Base-by-base conservation (phyloP, 2,797 vertebrate genomes). In the Falco biarmicus region DNA sequence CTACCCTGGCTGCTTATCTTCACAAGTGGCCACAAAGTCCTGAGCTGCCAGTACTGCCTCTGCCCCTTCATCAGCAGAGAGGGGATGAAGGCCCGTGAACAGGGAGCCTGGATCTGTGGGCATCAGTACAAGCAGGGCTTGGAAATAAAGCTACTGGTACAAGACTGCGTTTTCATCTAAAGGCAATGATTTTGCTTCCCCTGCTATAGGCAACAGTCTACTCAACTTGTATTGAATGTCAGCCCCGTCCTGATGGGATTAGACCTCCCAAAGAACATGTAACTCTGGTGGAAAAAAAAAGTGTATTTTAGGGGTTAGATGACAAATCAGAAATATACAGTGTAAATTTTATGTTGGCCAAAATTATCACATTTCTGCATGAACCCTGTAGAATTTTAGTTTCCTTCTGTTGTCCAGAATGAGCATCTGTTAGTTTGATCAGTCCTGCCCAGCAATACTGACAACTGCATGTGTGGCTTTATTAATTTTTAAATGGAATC, bases 401-500 rank as follows among this genome's bases (percentile, higher is more conserved):
- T 85, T 51, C 14, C 14, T 85, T 76, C 37, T 65, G 14, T n/a
- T 78, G 39, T 75, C 63, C 66, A 59, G 85, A 87, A 73, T 5
- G 15, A 96, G 21, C 82, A 84, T 59, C 77, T 92, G 25, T 28
- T 92, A 15, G 13, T 78, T 84, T 82, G 60, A 48, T 80, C 20
- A 1, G 19, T 86, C 57, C 47, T 68, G 50, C 34, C 64, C 64
- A 79, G 16, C 16, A 41, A 80, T 91, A 59, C 51, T 68, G 59
- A 90, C 45, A 84, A 53, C 18, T 3, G 3, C 61, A n/a, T 56
- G 20, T 69, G 77, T 0, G 5, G 14, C 8, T 68, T 79, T 73
- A 89, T 86, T 90, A 76, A 82, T 84, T 91, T 94, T 87, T 88
- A 80, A 86, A 69, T 80, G 56, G 34, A 81, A 73, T 82, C 65